These are phyloP conservation scores for Microcebus griseorufus DNA, from an alignment of 2,113 vertebrate species.

Conservation along the genomic window DNA sequence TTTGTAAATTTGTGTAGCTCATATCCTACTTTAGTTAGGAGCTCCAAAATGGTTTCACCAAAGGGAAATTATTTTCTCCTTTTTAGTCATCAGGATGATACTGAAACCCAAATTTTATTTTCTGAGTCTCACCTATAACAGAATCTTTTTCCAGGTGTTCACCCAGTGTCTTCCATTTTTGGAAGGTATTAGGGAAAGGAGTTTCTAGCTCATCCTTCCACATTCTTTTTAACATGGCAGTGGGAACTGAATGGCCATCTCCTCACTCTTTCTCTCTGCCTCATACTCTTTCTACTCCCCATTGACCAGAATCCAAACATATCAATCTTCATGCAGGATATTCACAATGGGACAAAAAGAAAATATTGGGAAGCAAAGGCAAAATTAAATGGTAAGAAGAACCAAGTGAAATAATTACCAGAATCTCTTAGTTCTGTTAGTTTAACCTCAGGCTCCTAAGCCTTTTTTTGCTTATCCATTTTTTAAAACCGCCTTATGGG, in stretches of 20 bases:
- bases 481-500: background rate
- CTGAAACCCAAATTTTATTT: background rate
- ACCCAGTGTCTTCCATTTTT: background rate
- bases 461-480: background rate
- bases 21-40: background rate
- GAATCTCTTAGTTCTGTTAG: background rate
- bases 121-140: background rate
- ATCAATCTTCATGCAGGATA: rapidly evolving
- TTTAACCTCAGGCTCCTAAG: background rate
- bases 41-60: background rate
- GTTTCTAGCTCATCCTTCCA: background rate
- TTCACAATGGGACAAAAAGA: background rate
- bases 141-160: background rate
- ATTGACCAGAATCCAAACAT: background rate
- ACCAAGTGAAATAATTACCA: too few species aligned
- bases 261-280: background rate
- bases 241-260: background rate
- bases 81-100: background rate
- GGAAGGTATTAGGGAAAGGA: background rate
- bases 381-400: background rate
- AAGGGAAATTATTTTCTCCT: background rate
- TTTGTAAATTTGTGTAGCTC: background rate
- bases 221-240: background rate
- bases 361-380: background rate
- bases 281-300: background rate